Evolutionary conservation across 1,140 invertebrate genomes (phyloP).

Genomic region (Nasonia longicornis): DNA sequence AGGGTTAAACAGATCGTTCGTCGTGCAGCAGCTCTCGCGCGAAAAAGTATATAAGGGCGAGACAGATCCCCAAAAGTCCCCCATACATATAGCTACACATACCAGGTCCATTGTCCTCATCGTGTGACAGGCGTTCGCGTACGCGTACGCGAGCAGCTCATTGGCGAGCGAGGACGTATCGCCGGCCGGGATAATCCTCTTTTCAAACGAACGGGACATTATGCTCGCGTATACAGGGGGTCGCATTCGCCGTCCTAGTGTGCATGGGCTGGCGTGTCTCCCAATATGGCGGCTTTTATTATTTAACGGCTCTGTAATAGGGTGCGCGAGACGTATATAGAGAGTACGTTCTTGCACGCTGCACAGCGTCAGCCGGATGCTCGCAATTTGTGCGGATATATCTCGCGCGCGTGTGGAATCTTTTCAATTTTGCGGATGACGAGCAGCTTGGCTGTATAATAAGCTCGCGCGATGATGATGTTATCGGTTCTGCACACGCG

Average conservation of each 20-base stretch:
- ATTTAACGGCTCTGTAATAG: constrained; percentile 58
- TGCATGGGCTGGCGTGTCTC: constrained; percentile 14
- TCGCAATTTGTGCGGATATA: background rate
- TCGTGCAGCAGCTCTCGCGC: background rate
- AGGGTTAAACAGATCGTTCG: background rate
- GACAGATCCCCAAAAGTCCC: constrained; percentile 7
- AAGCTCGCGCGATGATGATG: background rate
- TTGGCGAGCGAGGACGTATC: constrained; percentile 54
- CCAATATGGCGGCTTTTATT: constrained; percentile 61
- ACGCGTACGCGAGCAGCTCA: constrained; percentile 21
- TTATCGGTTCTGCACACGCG: constrained; percentile 2
- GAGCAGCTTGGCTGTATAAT: background rate
- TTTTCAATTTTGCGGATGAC: background rate
- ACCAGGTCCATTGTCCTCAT: constrained; percentile 30
- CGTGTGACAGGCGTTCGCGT: constrained; percentile 17
- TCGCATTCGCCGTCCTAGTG: constrained; percentile 6
- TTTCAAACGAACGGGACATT: constrained; percentile 38
- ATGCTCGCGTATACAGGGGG: constrained; percentile 50
- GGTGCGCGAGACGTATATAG: background rate
- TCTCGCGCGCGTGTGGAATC: background rate
- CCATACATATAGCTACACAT: constrained; percentile 11
- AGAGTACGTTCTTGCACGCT: too few relatives aligned
- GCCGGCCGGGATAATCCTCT: constrained; percentile 62
- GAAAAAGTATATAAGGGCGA: constrained; percentile 25
- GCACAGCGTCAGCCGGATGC: background rate